A percentile compares a stretch with the other conserved stretches of the same genome.
These are phyloP conservation scores for Pomatostomus ruficeps DNA, from an alignment of 2,113 vertebrate genomes.

Conservation along the genomic window DNA sequence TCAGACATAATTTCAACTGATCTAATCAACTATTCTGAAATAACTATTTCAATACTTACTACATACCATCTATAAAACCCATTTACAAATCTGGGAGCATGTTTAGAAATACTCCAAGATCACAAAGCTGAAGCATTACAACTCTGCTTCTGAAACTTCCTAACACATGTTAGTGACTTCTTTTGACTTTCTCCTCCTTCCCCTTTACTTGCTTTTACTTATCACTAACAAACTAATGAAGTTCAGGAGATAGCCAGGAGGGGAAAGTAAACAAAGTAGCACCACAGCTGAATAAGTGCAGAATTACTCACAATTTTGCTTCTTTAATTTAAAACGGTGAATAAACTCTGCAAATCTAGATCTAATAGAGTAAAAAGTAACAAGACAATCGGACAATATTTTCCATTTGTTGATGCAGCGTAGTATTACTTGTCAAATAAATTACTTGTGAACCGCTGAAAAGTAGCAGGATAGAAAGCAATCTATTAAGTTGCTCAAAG, in stretches of 20 bases:
- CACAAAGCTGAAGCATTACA: not conserved
- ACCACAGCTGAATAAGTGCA: not conserved
- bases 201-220: not conserved
- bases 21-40: not conserved
- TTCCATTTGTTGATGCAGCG: not conserved
- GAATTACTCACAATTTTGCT: not conserved
- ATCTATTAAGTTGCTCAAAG: not conserved
- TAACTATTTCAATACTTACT: not conserved
- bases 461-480: not conserved
- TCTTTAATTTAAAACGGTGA: not conserved
- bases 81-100: not conserved
- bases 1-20: not conserved
- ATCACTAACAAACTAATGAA: not conserved
- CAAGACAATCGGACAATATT: not conserved
- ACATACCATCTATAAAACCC: not conserved
- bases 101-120: not conserved
- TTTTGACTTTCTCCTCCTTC: not conserved
- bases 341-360: not conserved
- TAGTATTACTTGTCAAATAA: not conserved
- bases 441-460: not conserved
- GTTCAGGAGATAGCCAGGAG: not conserved
- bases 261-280: not conserved
- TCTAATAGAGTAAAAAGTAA: not conserved
- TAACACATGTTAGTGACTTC: not conserved
- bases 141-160: not conserved